Base-by-base conservation (phyloP, 2,888 invertebrate species). In the Polyommatus iphigenia region DNA sequence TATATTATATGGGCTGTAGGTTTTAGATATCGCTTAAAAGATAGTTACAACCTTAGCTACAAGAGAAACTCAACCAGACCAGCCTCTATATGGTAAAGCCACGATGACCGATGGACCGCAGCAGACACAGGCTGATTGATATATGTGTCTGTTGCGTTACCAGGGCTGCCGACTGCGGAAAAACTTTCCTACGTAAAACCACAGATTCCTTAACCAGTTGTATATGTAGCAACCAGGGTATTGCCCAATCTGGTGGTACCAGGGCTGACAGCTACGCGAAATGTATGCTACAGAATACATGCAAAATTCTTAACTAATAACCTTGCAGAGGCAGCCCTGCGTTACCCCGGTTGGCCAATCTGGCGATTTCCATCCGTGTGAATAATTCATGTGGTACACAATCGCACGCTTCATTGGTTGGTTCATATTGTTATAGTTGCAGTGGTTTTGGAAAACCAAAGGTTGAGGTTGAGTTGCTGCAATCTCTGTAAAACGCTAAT, bases 361-460 rank as follows among this genome's bases (percentile, higher is more conserved):
- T 67, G 67, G 67, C 67, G 32, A 67, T 67, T 67, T 67, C 67
- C 67, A 67, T 67, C 67, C 67, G 67, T 67, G 67, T 67, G 67
- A 67, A 67, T 67, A 20, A 67, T 67, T 67, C 67, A 67, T 67
- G 67, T 67, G 10, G 15, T 67, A 20, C 20, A 20, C 62, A 29
- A 67, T 67, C 24, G 24, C 62, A 62, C 59, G 59, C 59, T 59
- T 59, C 59, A 59, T 59, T 59, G 59, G 59, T n/a, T 59, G 59
- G 54, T 54, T 54, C 54, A 18, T 18, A 54, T 54, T 15, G 54
- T 54, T 18, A 54, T 54, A 54, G 5, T 20, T 20, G 8, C 59
- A 54, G 8, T 7, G 59, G 2, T 59, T 59, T 59, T 59, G 59
- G 5, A 18, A n/a, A 20, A 59, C 8, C n/a, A 8, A 59, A 20